These are phyloP conservation scores for Triplophysa dalaica DNA, from an alignment of 2,113 vertebrate genomes.

Conservation along the genomic window DNA sequence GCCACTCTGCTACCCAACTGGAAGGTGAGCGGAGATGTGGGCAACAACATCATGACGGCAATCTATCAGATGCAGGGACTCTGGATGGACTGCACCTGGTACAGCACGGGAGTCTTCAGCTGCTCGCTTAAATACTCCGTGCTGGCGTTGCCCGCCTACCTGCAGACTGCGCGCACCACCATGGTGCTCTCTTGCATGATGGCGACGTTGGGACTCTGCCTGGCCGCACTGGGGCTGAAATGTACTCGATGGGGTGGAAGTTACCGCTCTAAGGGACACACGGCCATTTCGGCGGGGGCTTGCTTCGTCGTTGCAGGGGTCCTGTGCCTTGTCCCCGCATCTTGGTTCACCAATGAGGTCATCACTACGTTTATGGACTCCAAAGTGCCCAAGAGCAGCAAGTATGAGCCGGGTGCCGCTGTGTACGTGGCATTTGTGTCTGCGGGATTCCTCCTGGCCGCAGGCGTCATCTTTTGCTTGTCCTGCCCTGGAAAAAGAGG, in stretches of 20 bases:
- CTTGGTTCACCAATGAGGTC: slow-evolving; percentile 89
- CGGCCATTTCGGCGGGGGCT: slow-evolving; percentile 81
- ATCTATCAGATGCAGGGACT: slow-evolving; percentile 88
- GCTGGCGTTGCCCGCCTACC: slow-evolving; percentile 80
- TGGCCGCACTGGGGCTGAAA: slow-evolving; percentile 84
- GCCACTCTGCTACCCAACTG: slow-evolving; percentile 91
- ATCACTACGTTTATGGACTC: slow-evolving; percentile 81
- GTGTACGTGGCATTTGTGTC: slow-evolving; percentile 88
- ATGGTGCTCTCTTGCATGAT: slow-evolving; percentile 89
- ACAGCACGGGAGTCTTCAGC: slow-evolving; percentile 92
- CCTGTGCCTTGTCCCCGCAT: slow-evolving; percentile 81
- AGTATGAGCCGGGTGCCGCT: slow-evolving; percentile 86
- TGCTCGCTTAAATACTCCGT: slow-evolving; percentile 84
- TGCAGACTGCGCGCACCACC: slow-evolving; percentile 81
- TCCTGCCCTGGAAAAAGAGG: slow-evolving; percentile 77
- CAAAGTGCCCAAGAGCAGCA: slow-evolving; percentile 81
- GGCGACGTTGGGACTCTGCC: slow-evolving; percentile 80
- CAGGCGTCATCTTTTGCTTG: slow-evolving; percentile 84
- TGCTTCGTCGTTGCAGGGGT: slow-evolving; percentile 83
- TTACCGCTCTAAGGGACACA: slow-evolving; percentile 78
- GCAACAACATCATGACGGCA: slow-evolving; percentile 84
- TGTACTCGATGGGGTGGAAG: slow-evolving; percentile 87
- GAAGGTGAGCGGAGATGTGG: slow-evolving; percentile 81
- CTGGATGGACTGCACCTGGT: slow-evolving; percentile 97
- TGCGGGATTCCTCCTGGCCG: slow-evolving; percentile 80